These are phyloP conservation scores for Hydrolagus affinis DNA, from an alignment of 2,113 vertebrate species.

Conservation along the genomic window DNA sequence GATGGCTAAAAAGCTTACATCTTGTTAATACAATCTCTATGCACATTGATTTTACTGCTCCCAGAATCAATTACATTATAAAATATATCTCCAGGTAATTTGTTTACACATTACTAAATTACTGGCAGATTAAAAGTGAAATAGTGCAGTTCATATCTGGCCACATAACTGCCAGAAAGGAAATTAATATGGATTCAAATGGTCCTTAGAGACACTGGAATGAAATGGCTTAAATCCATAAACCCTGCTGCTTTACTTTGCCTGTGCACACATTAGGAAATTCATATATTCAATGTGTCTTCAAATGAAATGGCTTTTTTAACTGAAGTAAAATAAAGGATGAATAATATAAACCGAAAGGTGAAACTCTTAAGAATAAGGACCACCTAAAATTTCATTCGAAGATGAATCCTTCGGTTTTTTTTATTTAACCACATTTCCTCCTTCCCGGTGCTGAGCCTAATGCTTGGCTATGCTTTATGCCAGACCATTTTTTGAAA, in stretches of 20 bases:
- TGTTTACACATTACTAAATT: conserved; percentile 99
- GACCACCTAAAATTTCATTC: not conserved
- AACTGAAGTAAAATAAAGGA: conserved; percentile 9
- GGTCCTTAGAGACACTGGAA: conserved; percentile 73
- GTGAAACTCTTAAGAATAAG: not conserved
- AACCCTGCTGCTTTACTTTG: conserved; percentile 56
- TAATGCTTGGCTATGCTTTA: not conserved
- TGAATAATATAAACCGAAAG: conserved; percentile 6
- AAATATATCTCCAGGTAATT: conserved; percentile 91
- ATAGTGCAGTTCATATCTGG: conserved; percentile 90
- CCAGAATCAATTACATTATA: conserved; percentile 88
- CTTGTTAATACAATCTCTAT: conserved; percentile 76
- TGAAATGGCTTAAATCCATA: conserved; percentile 81
- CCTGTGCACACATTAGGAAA: conserved; percentile 64
- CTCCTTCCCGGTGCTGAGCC: not conserved
- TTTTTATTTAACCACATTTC: not conserved
- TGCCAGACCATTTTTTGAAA: not conserved
- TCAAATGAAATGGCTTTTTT: conserved; percentile 25
- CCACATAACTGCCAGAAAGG: conserved; percentile 96
- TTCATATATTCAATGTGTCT: conserved; percentile 53
- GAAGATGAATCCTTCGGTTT: not conserved
- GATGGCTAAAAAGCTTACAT: conserved; percentile 74
- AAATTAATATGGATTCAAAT: conserved; percentile 99
- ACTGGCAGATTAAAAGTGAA: conserved; percentile 99
- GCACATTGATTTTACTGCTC: conserved; percentile 96